Evolutionary conservation across 53 echinoderm and acorn worm genomes (phyloP).

Genomic region (Antedon mediterranea): DNA sequence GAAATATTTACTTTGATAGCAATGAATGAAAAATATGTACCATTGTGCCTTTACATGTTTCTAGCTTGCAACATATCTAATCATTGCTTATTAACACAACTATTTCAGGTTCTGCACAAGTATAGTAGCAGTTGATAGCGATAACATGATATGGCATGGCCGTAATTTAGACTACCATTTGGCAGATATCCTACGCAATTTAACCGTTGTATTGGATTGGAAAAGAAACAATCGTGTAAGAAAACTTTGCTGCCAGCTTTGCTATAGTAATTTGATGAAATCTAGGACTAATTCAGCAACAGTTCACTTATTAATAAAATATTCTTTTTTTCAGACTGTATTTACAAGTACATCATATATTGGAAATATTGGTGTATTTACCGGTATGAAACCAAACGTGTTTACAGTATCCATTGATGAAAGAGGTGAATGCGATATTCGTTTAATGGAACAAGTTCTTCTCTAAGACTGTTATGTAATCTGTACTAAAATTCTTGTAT

Average conservation of each 20-base stretch:
- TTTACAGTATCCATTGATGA: slow-evolving; percentile 70
- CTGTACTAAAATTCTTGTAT: too few species aligned
- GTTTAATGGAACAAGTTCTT: too few species aligned
- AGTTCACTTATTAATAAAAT: too few species aligned
- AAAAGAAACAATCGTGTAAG: slow-evolving; percentile 51
- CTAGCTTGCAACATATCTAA: too few species aligned
- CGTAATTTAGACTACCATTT: slow-evolving; percentile 62
- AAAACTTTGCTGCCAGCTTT: neutral
- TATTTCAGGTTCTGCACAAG: slow-evolving; percentile 89
- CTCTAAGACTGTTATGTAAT: too few species aligned
- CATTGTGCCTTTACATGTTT: too few species aligned
- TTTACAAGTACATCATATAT: slow-evolving; percentile 63
- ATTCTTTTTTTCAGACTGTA: slow-evolving; percentile 28
- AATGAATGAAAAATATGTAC: neutral
- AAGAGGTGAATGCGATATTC: too few species aligned
- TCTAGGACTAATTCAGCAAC: too few species aligned
- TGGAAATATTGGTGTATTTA: slow-evolving; percentile 63
- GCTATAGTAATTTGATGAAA: too few species aligned
- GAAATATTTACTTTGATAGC: neutral
- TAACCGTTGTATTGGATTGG: slow-evolving; percentile 45
- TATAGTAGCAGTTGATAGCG: slow-evolving; percentile 66
- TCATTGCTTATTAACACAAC: too few species aligned
- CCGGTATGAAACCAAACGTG: slow-evolving; percentile 72
- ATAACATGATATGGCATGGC: slow-evolving; percentile 73
- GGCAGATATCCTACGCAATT: slow-evolving; percentile 29